A percentile compares a stretch with the other conserved stretches of the same genome.
These are phyloP conservation scores for Drosophila rellima DNA, from an alignment of 2,888 invertebrate species.

Conservation along the genomic window DNA sequence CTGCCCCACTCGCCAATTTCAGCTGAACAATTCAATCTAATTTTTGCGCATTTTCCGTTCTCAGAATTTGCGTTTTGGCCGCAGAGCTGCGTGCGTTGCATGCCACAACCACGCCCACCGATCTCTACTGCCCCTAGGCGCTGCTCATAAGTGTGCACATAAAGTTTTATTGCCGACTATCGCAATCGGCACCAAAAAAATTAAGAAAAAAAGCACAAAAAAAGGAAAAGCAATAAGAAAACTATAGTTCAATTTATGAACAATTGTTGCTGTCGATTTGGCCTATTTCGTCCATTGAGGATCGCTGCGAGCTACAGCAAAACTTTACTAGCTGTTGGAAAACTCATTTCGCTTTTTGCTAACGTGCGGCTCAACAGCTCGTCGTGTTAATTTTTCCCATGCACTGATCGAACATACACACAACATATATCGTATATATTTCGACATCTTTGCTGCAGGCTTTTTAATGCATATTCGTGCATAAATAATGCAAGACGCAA, in stretches of 20 bases:
- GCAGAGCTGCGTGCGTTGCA: slow-evolving; percentile 67
- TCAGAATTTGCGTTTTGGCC: slow-evolving; percentile 64
- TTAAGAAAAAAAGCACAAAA: not conserved
- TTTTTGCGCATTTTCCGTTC: slow-evolving; percentile 70
- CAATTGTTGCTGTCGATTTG: slow-evolving; percentile 48
- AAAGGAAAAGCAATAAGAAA: slow-evolving; percentile 10
- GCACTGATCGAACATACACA: slow-evolving; percentile 1
- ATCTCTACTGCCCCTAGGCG: slow-evolving; percentile 42
- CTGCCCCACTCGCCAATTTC: slow-evolving; percentile 45
- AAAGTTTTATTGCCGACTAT: slow-evolving; percentile 72
- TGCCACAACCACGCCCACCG: slow-evolving; percentile 41
- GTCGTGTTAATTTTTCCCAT: slow-evolving; percentile 20
- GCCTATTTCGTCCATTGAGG: slow-evolving; percentile 28
- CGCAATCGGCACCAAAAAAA: slow-evolving; percentile 45
- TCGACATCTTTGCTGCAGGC: slow-evolving; percentile 48
- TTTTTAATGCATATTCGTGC: slow-evolving; percentile 67
- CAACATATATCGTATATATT: slow-evolving; percentile 34
- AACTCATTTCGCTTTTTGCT: slow-evolving; percentile 56
- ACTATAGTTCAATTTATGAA: slow-evolving; percentile 54
- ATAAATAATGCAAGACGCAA: slow-evolving; percentile 58
- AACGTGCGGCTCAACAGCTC: slow-evolving; percentile 45
- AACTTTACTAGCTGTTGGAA: slow-evolving; percentile 71
- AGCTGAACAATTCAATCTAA: slow-evolving; percentile 74
- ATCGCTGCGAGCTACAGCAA: slow-evolving; percentile 20
- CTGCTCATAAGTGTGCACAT: slow-evolving; percentile 69